Base-by-base conservation (phyloP, 2,113 vertebrate species). In the Leptobrachium leishanense region DNA sequence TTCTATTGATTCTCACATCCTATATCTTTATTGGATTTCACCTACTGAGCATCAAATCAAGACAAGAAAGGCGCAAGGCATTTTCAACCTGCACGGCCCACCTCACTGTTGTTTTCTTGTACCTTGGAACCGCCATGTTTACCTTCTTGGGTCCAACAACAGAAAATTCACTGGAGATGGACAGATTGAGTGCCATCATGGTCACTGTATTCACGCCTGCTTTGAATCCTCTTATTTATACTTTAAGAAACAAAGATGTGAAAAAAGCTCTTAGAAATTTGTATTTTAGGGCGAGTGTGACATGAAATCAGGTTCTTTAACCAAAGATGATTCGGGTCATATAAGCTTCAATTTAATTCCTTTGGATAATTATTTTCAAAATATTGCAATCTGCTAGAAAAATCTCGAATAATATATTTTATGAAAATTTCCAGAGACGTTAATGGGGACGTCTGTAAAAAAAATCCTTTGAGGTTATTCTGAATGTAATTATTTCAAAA, bases 71-170 rank as follows among this genome's bases (percentile, higher is more conserved):
- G 40, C 20, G 31, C 6, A 78, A 78, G 62, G 76, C 76, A 8
- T 78, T 78, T 13, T 78, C 76, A 20, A 78, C 76, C 6, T 78
- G 76, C 11, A 53, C 57, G 2, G 65, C 76, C 62, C 76, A 78
- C 46, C 43, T 77, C 41, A 77, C 46, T 40, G 76, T 70, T 5
- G 54, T 39, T 31, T 9, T 8, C 12, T 31, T 77, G 3, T 77
- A 46, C 9, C 71, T 46, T 63, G 67, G 67, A 9, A 15, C 75
- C 15, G 41, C 66, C 8, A 57, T 59, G 4, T 10, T 11, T 7
- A 12, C 11, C 3, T 59, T 12, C 13, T 7, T 59, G 3, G 13
- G 11, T 3, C 55, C 55, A 4, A 11, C 50, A 6, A 11, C 6
- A 54, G 11, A 54, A 11, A 15, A 59, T 8, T 7, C 6, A 3